These are phyloP conservation scores for Mesorhabditis spiculigera DNA, from an alignment of 2,888 invertebrate genomes.

Conservation along the genomic window DNA sequence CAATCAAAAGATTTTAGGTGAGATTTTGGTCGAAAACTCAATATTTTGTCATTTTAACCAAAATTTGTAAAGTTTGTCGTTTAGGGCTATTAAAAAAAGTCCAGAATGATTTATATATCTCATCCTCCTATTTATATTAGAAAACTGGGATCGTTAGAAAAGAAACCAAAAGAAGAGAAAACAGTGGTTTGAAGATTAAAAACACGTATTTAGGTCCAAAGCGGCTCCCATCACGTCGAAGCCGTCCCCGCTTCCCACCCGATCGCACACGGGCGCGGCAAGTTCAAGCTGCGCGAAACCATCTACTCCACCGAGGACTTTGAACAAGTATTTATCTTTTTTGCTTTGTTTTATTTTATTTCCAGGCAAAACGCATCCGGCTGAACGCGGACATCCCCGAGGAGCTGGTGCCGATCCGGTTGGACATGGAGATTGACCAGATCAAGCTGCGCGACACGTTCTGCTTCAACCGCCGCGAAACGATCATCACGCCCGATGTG, in stretches of 20 bases:
- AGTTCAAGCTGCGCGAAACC: constrained; percentile 45
- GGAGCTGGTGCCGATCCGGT: constrained; percentile 85
- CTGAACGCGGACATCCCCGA: constrained; percentile 89
- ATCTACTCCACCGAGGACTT: constrained; percentile 63
- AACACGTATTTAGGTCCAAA: constrained; percentile 69
- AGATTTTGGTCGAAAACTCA: no score
- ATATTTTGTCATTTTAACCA: no score
- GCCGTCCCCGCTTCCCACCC: constrained; percentile 98
- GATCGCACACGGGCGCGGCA: constrained; percentile 80
- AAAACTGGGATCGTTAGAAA: no score
- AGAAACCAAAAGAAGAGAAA: not conserved
- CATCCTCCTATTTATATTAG: no score
- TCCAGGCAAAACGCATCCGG: constrained; percentile 82
- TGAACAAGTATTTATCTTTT: constrained; percentile 72
- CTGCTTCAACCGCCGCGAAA: constrained; percentile 98
- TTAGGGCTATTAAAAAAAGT: no score
- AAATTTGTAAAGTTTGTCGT: no score
- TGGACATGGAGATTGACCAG: constrained; percentile 99
- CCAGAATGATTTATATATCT: no score
- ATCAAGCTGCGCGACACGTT: constrained; percentile 96
- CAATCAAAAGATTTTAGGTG: no score
- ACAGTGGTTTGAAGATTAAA: not conserved
- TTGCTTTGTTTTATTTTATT: constrained; percentile 66
- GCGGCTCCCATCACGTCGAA: constrained; percentile 90
- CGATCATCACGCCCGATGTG: constrained; percentile 92